phyloP scores from a whole-genome alignment of 2,797 vertebrate species.

The Tarsius wallacei region DNA sequence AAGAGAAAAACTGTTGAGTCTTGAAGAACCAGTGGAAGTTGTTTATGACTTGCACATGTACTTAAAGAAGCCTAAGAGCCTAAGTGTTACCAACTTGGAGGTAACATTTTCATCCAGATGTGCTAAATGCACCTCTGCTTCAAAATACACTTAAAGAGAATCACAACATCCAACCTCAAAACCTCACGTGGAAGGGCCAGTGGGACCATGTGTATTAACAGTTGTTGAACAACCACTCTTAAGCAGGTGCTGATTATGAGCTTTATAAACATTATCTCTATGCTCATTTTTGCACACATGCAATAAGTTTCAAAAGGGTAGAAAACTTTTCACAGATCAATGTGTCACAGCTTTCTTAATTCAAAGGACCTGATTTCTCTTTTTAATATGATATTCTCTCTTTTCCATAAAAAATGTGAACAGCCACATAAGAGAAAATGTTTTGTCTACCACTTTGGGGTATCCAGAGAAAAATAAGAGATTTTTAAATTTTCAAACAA shows the following conservation, averaged over 20 bases:
- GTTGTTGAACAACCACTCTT: neutral
- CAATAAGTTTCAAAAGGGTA: neutral
- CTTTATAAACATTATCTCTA: neutral
- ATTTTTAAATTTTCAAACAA: neutral
- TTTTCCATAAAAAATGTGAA: neutral
- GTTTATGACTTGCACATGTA: neutral
- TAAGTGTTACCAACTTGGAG: neutral
- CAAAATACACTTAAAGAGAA: neutral
- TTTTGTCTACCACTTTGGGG: neutral
- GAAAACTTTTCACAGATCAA: neutral
- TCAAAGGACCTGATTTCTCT: constrained; percentile 12
- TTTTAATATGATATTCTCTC: neutral
- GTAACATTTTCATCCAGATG: neutral
- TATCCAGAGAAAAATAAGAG: constrained; percentile 27
- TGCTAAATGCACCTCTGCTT: neutral
- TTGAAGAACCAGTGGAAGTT: neutral
- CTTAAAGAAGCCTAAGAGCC: neutral
- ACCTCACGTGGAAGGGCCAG: neutral
- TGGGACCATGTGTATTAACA: neutral
- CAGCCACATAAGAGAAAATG: neutral
- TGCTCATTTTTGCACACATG: neutral
- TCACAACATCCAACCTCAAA: neutral
- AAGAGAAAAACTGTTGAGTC: neutral
- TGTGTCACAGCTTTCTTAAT: neutral
- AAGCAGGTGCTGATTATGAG: neutral